A percentile compares a stretch with the other conserved stretches of the same genome.
Conservation (phyloP, 1,140 invertebrate genomes). For the Scaptomyza graminum region DNA sequence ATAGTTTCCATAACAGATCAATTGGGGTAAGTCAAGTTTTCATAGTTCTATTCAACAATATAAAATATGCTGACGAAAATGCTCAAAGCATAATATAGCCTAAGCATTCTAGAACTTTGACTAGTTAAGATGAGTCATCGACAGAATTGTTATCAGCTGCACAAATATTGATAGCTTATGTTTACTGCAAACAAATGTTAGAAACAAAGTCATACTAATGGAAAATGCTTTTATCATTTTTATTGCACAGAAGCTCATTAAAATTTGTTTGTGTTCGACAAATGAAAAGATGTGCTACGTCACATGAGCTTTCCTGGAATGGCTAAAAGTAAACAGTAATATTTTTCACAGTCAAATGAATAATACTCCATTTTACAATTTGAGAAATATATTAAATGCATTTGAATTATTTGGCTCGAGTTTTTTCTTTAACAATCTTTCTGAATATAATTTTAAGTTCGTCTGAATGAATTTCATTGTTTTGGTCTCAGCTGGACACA, state of each 20-base stretch:
- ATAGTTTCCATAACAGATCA: background rate
- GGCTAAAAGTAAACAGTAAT: background rate
- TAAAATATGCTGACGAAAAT: background rate
- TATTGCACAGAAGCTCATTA: background rate
- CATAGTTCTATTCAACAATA: background rate
- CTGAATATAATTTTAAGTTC: too few relatives aligned
- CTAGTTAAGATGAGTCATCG: background rate
- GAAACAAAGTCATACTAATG: background rate
- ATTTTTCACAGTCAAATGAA: background rate
- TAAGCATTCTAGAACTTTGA: constrained; percentile 3
- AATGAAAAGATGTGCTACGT: background rate
- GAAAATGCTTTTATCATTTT: background rate
- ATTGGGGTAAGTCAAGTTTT: too few relatives aligned
- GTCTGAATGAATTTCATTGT: too few relatives aligned
- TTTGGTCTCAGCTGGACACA: background rate
- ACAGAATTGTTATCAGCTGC: constrained; percentile 1
- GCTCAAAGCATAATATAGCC: too few relatives aligned
- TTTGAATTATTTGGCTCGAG: background rate
- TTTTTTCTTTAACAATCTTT: background rate
- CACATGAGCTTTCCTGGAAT: background rate
- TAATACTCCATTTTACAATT: background rate
- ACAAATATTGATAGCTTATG: constrained; percentile 15
- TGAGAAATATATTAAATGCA: background rate
- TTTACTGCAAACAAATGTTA: background rate
- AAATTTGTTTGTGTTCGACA: background rate